Evolutionary conservation across 2,888 invertebrate species (phyloP).

Genomic region (Stegana nigrithorax): DNA sequence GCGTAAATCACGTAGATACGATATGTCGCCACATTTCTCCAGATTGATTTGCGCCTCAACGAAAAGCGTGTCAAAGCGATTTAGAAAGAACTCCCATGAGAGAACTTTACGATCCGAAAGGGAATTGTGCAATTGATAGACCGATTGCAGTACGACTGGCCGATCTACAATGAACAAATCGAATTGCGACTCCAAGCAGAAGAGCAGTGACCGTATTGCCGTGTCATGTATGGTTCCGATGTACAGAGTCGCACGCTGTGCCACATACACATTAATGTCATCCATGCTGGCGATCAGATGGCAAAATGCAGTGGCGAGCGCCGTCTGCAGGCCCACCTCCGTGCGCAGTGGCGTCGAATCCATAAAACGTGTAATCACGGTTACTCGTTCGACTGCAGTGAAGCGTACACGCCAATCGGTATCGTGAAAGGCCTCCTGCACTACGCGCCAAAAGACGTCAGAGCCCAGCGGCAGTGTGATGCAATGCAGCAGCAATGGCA

Average conservation of each 20-base stretch:
- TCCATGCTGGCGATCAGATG: constrained; percentile 96
- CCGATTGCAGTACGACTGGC: constrained; percentile 94
- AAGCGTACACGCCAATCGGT: constrained; percentile 91
- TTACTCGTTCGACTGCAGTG: constrained; percentile 94
- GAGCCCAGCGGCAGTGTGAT: constrained; percentile 93
- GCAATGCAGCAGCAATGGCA: constrained; percentile 93
- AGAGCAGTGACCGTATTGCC: constrained; percentile 86
- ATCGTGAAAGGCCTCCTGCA: constrained; percentile 94
- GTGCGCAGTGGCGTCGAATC: constrained; percentile 88
- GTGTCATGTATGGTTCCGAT: constrained; percentile 93
- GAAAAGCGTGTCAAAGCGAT: constrained; percentile 94
- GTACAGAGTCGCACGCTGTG: constrained; percentile 91
- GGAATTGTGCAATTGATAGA: constrained; percentile 94
- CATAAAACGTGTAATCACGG: constrained; percentile 92
- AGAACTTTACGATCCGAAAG: constrained; percentile 90
- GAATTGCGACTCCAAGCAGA: constrained; percentile 97
- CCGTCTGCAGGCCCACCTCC: constrained; percentile 87
- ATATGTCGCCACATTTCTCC: constrained; percentile 86
- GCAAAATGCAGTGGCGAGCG: constrained; percentile 96
- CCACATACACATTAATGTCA: constrained; percentile 94
- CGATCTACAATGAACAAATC: constrained; percentile 97
- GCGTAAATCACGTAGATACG: constrained; percentile 86
- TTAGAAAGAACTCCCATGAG: constrained; percentile 97
- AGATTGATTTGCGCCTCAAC: constrained; percentile 95
- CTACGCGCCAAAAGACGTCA: constrained; percentile 95